phyloP scores from a whole-genome alignment of 2,797 vertebrate species.

The Ctenopoma multispine region DNA sequence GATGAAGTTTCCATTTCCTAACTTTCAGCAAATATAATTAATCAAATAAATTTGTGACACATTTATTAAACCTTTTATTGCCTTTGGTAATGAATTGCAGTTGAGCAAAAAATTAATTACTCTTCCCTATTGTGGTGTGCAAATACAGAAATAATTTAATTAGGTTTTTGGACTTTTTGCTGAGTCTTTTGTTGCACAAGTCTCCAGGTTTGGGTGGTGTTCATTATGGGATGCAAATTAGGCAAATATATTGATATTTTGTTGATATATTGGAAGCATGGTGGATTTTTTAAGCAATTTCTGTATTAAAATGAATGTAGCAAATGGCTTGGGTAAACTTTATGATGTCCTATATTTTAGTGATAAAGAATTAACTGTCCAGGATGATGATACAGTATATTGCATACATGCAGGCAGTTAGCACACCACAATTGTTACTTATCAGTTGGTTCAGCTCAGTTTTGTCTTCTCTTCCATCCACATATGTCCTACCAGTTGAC shows the following conservation, averaged over 20 bases:
- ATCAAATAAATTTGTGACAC: constrained; percentile 76
- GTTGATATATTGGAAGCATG: neutral
- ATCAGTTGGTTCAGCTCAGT: neutral
- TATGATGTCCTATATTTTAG: neutral
- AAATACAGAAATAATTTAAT: constrained; percentile 73
- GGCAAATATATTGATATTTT: neutral
- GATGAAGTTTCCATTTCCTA: constrained; percentile 69
- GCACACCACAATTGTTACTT: neutral
- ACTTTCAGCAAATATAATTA: constrained; percentile 73
- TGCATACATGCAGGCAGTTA: constrained; percentile 7
- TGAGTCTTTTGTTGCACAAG: constrained; percentile 42
- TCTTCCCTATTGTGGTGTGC: constrained; percentile 64
- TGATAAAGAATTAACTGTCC: neutral
- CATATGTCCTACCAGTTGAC: neutral
- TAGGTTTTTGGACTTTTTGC: constrained; percentile 47
- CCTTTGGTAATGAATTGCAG: constrained; percentile 73
- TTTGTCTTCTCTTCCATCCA: constrained; percentile 9
- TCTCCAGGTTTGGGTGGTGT: constrained; percentile 35
- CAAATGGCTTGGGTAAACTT: neutral
- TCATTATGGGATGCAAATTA: constrained; percentile 22
- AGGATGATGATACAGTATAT: accelerated
- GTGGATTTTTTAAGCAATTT: neutral
- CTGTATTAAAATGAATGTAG: too few species aligned
- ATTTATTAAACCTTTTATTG: constrained; percentile 73
- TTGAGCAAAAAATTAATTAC: constrained; percentile 75